Conservation (phyloP, 1,140 invertebrate species). For the Gonioctena quinquepunctata region DNA sequence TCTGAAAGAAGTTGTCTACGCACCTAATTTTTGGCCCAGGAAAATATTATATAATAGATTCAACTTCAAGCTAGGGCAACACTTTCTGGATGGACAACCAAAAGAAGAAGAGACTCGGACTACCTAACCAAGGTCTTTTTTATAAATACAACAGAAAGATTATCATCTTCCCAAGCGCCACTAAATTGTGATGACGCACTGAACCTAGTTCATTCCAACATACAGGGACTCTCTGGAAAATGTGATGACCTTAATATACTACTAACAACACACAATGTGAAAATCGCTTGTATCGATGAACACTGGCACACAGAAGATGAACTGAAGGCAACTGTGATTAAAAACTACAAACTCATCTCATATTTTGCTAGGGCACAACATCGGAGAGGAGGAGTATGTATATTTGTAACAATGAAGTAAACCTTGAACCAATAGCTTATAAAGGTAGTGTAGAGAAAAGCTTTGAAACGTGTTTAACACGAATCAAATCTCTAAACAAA, state of each 20-base stretch:
- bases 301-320: background rate
- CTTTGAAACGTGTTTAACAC: background rate
- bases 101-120: background rate
- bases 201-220: background rate
- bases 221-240: background rate
- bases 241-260: background rate
- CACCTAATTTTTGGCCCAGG: background rate
- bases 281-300: background rate
- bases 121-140: too few species aligned
- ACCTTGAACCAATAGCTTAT: background rate
- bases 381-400: slow-evolving; percentile 2
- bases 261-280: background rate
- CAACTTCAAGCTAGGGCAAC: background rate
- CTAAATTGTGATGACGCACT: background rate
- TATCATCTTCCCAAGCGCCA: background rate
- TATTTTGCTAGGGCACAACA: background rate
- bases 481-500: background rate
- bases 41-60: background rate
- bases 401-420: background rate
- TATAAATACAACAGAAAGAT: background rate
- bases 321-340: background rate
- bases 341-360: background rate
- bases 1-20: too few species aligned
- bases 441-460: background rate
- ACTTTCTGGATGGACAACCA: too few species aligned